Percentiles rank a stretch among this genome's conserved stretches.
These are phyloP conservation scores for Eulemur coronatus DNA, from an alignment of 2,797 vertebrate species.

Conservation along the genomic window DNA sequence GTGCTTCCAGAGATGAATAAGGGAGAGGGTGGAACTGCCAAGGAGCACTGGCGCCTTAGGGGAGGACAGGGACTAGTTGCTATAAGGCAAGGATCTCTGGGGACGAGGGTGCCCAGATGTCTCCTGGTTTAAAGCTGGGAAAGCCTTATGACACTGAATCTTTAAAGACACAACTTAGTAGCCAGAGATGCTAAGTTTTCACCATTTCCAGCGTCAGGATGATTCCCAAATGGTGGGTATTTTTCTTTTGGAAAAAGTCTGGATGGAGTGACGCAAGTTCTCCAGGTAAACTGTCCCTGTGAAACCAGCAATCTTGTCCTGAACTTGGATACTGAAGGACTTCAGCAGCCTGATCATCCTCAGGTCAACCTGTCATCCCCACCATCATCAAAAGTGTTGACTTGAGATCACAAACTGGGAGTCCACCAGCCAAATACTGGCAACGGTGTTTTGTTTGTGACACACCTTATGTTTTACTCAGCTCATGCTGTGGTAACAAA, in stretches of 20 bases:
- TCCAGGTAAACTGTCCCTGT: not conserved
- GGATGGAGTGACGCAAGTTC: not conserved
- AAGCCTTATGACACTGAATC: not conserved
- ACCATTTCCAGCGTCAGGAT: not conserved
- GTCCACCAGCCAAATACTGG: not conserved
- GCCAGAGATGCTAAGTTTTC: not conserved
- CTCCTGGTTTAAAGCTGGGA: not conserved
- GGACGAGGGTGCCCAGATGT: not conserved
- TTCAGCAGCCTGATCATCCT: not conserved
- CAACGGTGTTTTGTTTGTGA: not conserved
- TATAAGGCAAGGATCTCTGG: not conserved
- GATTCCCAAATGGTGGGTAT: not conserved
- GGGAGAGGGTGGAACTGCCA: not conserved
- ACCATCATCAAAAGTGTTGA: not conserved
- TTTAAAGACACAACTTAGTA: not conserved
- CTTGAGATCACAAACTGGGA: not conserved
- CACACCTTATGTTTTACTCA: not conserved
- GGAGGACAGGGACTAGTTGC: rapidly evolving
- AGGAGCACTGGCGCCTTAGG: not conserved
- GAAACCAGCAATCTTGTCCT: not conserved
- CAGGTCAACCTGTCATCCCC: not conserved
- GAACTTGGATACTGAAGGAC: not conserved
- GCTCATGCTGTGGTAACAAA: not conserved
- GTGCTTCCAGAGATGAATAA: not conserved
- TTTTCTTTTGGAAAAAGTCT: not conserved